A percentile compares a stretch with the other conserved stretches of the same genome.
Conservation (phyloP, 2,888 invertebrate species). For the Mycalesis mineus region DNA sequence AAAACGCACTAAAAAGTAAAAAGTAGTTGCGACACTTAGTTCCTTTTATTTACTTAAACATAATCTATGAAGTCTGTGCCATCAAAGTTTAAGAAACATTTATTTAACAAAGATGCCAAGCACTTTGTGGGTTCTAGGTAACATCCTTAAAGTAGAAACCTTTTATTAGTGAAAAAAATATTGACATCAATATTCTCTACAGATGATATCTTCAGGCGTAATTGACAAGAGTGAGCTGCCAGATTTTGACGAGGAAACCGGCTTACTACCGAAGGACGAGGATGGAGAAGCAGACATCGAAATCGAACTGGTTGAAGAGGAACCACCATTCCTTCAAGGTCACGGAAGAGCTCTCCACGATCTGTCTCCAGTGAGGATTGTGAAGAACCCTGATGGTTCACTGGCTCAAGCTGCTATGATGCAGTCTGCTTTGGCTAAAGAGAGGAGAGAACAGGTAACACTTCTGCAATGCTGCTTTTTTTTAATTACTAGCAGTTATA, state of each 20-base stretch:
- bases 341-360: constrained; percentile 94
- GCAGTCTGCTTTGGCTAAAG: constrained; percentile 98
- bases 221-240: constrained; percentile 96
- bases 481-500: too few relatives aligned
- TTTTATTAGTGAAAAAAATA: too few relatives aligned
- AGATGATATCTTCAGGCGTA: constrained; percentile 95
- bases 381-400: constrained; percentile 99
- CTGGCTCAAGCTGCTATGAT: constrained; percentile 99
- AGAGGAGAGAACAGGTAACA: constrained; percentile 85
- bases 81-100: too few relatives aligned
- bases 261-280: constrained; percentile 92
- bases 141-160: too few relatives aligned
- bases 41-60: too few relatives aligned
- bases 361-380: constrained; percentile 94
- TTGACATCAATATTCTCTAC: constrained; percentile 17
- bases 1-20: too few relatives aligned
- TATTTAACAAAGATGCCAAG: too few relatives aligned
- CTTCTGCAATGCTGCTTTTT: background rate
- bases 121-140: too few relatives aligned
- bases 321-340: constrained; percentile 97
- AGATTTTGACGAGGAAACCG: constrained; percentile 98
- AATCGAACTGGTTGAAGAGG: constrained; percentile 99
- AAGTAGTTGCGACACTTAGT: too few relatives aligned
- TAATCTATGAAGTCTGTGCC: too few relatives aligned
- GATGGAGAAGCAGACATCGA: constrained; percentile 99